These are phyloP conservation scores for Meiosimyza platycephala DNA, from an alignment of 2,888 invertebrate species.

Conservation along the genomic window DNA sequence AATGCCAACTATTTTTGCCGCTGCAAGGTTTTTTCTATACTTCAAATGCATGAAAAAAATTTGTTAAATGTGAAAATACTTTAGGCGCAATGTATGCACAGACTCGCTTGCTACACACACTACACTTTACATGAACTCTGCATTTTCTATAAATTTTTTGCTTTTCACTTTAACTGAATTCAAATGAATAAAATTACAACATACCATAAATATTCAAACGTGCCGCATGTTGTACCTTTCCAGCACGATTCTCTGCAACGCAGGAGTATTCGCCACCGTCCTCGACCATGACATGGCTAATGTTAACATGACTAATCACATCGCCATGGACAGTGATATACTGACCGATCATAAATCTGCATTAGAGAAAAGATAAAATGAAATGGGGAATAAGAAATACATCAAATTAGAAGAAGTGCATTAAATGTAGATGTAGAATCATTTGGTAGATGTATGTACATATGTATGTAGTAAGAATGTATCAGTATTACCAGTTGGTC, in stretches of 20 bases:
- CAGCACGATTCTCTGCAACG: conserved; percentile 80
- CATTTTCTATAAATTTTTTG: too few relatives aligned
- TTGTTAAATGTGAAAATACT: too few relatives aligned
- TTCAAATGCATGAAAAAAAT: too few relatives aligned
- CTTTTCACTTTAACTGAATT: background rate
- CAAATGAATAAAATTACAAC: conserved; percentile 47
- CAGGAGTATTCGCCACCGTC: conserved; percentile 86
- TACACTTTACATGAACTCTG: too few relatives aligned
- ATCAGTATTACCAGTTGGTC: too few relatives aligned
- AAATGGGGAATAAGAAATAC: background rate
- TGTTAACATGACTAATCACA: conserved; percentile 86
- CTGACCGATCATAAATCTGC: conserved; percentile 81
- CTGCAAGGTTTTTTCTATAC: too few relatives aligned
- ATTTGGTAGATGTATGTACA: too few relatives aligned
- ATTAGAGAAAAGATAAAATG: conserved; percentile 43
- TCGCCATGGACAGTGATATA: conserved; percentile 83
- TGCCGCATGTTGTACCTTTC: conserved; percentile 78
- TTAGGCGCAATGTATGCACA: too few relatives aligned
- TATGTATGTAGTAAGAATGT: background rate
- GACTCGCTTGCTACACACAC: too few relatives aligned
- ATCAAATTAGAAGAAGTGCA: conserved; percentile 6
- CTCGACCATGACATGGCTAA: conserved; percentile 81
- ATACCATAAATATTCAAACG: conserved; percentile 84
- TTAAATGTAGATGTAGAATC: background rate
- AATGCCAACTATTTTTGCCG: too few relatives aligned